Evolutionary conservation across 2,888 invertebrate genomes (phyloP), one percentile per base, ranked within the genome.

Genomic region (Noctua pronuba): DNA sequence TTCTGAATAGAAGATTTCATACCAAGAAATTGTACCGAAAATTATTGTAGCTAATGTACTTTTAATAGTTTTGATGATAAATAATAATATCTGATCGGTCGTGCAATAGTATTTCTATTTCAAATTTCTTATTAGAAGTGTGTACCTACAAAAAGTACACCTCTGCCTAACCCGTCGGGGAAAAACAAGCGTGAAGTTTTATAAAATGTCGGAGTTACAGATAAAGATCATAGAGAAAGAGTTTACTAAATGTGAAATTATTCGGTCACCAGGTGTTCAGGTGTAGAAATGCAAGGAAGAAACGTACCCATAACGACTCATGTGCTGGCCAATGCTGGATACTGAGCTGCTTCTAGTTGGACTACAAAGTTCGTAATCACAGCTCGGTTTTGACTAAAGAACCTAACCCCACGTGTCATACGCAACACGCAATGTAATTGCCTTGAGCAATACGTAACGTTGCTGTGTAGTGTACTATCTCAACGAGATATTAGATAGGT

Each of bases 21-120:
- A 65, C 6, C 38, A 46, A 80, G 52, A 69, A 62, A 62, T 62
- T 69, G 0, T 4, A 78, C 18, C 8, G 8, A 80, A 72, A 44
- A 52, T 77, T 69, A 28, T 52, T 62, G 13, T 35, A 28, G 11
- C 21, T 16, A 41, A 21, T 49, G 3, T 62, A 49, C n/a, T 35
- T 49, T 71, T 2, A 21, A 52, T 16, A 31, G 41, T 44, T 38
- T 71, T 49, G 1, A 6, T 49, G 8, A n/a, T 49, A 58, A 28
- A 58, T 28, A 13, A 16, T 28, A 58, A 28, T 13, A 13, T 58
- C 2, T 28, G 6, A 28, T 52, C 24, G 55, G 21, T 52, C n/a
- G 55, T 11, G 3, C 55, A 55, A 55, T 3, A n/a, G 55, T n/a
- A n/a, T n/a, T 52, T 52, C 52, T 24, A 52, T 24, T 49, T 49